phyloP scores from a whole-genome alignment of 2,888 invertebrate genomes.

The Dicranocentrus wangi region DNA sequence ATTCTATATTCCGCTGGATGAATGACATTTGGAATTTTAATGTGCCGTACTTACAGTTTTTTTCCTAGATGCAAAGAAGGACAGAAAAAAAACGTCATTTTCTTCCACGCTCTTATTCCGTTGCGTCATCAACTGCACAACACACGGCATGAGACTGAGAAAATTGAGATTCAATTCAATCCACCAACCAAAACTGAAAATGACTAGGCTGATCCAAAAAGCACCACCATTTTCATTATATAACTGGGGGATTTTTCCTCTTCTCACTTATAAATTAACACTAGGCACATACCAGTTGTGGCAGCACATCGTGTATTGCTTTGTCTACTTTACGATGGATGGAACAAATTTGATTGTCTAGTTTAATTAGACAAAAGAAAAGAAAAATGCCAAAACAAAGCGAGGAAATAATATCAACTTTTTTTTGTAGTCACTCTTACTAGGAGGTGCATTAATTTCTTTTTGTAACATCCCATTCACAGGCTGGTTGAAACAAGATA shows the following conservation, averaged over 20 bases:
- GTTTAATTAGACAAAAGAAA: constrained; percentile 59
- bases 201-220: constrained; percentile 34
- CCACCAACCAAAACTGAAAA: constrained; percentile 27
- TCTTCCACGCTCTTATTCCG: constrained; percentile 19
- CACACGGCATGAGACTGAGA: constrained; percentile 47
- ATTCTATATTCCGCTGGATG: constrained; percentile 56
- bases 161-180: constrained; percentile 40
- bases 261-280: constrained; percentile 23
- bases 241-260: constrained; percentile 38
- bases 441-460: background rate
- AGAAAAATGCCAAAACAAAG: constrained; percentile 46
- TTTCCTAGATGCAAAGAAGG: constrained; percentile 22
- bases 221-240: too few relatives aligned
- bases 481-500: background rate
- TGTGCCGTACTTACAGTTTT: constrained; percentile 39
- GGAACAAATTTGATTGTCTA: constrained; percentile 62
- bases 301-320: background rate
- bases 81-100: background rate
- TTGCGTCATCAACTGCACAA: constrained; percentile 29
- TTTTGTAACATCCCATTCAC: background rate
- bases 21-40: constrained; percentile 65
- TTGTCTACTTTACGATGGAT: constrained; percentile 31
- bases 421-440: constrained; percentile 37
- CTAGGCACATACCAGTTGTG: too few relatives aligned
- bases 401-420: constrained; percentile 37